Evolutionary conservation across 37 sponge, comb jelly and placozoan species (phyloP), one percentile per base, ranked within the genome.

Genomic region (Theonella swinhoei): DNA sequence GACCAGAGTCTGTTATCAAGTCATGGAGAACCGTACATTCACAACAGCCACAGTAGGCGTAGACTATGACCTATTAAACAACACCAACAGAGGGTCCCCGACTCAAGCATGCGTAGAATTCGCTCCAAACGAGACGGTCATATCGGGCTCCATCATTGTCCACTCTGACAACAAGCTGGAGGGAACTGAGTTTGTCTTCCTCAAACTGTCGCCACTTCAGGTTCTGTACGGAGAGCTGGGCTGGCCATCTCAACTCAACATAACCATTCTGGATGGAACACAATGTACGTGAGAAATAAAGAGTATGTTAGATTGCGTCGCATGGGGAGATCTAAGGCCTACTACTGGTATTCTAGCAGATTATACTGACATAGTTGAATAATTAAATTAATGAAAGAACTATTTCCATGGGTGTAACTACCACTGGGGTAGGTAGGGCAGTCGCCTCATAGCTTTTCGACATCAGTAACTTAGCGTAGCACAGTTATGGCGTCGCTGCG

Each of bases 161-260:
- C 63, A 42, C 4, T 74, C 33, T 2, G 87, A 86, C 40, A 39
- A 11, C 28, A 3, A 65, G 1, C 24, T 30, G 62, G 82, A 80
- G 42, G 82, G 82, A 25, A 67, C 80, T 28, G 82, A 87, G 62
- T 34, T 22, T 14, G 76, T 75, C 1, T 87, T 87, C 60, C 82
- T 80, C 62, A 11, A 80, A 36, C 38, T 19, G 1, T 74, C 80
- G 42, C n/a, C 31, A n/a, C n/a, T n/a, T 26, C 4, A 24, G 1
- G 31, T 68, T 23, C 8, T 29, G 5, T 38, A 87, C 34, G 82
- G 76, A 2, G 9, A n/a, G 1, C 4, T 25, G 0, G 66, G 39
- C 20, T 39, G 34, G 36, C 65, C 29, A 4, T n/a, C 43, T 11
- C 26, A 28, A 0, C 76, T 87, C 43, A 74, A 66, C 22, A 26